Conservation (phyloP, 2,888 invertebrate species). For the Digitonthophagus gazella region DNA sequence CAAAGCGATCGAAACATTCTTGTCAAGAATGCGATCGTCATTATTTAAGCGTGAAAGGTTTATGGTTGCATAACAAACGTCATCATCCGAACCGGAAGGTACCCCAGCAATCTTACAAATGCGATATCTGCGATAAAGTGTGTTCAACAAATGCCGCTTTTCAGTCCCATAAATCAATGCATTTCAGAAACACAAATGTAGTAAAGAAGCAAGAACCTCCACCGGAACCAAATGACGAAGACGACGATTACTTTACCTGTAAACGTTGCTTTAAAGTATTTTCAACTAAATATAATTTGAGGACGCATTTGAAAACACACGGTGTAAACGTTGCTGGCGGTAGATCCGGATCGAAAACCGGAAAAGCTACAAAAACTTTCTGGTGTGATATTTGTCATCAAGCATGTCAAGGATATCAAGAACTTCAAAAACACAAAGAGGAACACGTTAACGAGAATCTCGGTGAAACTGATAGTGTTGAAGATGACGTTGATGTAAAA, state of each 20-base stretch:
- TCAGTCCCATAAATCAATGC: slow-evolving; percentile 45
- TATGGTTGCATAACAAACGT: slow-evolving; percentile 45
- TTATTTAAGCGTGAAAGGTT: slow-evolving; percentile 41
- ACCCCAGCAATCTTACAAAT: slow-evolving; percentile 34
- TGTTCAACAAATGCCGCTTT: slow-evolving; percentile 42
- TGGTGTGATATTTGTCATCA: slow-evolving; percentile 67
- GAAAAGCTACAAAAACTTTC: slow-evolving; percentile 45
- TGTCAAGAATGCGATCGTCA: slow-evolving; percentile 59
- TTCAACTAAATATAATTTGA: slow-evolving; percentile 49
- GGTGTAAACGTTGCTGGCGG: slow-evolving; percentile 46
- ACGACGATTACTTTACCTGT: slow-evolving; percentile 49
- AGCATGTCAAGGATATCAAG: slow-evolving; percentile 55
- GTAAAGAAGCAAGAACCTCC: neutral
- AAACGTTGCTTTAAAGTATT: slow-evolving; percentile 55
- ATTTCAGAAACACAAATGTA: slow-evolving; percentile 27
- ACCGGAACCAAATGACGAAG: slow-evolving; percentile 34
- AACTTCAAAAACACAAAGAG: slow-evolving; percentile 58
- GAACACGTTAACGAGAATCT: slow-evolving; percentile 45
- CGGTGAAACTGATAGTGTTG: slow-evolving; percentile 38
- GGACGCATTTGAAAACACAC: slow-evolving; percentile 54
- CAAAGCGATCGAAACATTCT: slow-evolving; percentile 34
- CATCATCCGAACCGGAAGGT: slow-evolving; percentile 40
- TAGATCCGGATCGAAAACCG: slow-evolving; percentile 33
- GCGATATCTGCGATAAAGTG: slow-evolving; percentile 43
- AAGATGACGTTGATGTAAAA: slow-evolving; percentile 42